Base-by-base conservation (phyloP, 1,140 invertebrate species). In the Zophobas morio region DNA sequence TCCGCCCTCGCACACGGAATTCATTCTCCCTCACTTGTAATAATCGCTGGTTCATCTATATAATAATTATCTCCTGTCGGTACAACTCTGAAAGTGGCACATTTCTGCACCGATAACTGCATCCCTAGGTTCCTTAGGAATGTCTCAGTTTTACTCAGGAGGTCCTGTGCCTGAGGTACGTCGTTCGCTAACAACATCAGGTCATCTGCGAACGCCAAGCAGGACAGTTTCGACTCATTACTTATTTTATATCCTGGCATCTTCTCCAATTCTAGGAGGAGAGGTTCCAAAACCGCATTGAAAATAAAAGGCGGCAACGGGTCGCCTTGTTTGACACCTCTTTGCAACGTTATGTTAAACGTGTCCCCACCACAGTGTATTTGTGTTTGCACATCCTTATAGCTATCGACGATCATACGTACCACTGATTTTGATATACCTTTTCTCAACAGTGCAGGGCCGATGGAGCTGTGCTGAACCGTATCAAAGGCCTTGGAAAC, bases 261-360 rank as follows among this genome's bases (percentile, higher is more conserved):
- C 5, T 70, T 49, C 49, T 56, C 54, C 54, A 56, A 34, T 34
- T 34, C 1, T 34, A 56, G 54, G 6, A 56, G 35, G 35, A 56
- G 54, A 33, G 54, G 32, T 35, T 90, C 86, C 70, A 89, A 84
- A 0, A 86, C 86, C 49, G 87, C 60, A 77, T 89, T 89, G 75
- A 89, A 90, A 0, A 89, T 77, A 0, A 88, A 34, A 1, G 88
- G 86, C 0, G 85, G 86, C 1, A 89, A 79, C 0, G 88, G 86
- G 57, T 89, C 88, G 0, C 89, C 88, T 72, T 90, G 89, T 53
- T 87, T 85, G 0, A 89, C 88, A 0, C 88, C 88, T 56, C 82
- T 78, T 8, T 46, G 42, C 3, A 46, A 8, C 8, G 3, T 3
- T 0, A 77, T 82, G 20, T 20, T 20, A 20, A 20, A 20, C 20